Evolutionary conservation across 1,140 invertebrate species (phyloP).

Genomic region (Chironomus striatipennis): DNA sequence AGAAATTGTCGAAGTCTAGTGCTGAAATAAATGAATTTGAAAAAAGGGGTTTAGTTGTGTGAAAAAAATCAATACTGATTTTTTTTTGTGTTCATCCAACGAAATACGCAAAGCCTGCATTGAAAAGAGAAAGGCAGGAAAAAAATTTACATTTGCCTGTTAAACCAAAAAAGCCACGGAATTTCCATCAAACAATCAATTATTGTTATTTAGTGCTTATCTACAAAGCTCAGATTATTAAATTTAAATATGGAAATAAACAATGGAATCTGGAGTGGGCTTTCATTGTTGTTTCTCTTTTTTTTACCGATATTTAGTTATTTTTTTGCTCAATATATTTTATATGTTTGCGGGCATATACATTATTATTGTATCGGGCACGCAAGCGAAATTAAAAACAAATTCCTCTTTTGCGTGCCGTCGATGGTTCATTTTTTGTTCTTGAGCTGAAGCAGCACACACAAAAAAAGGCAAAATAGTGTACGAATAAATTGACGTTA

Average conservation of each 20-base stretch:
- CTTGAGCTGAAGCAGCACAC: background rate
- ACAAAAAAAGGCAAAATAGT: background rate
- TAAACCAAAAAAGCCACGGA: background rate
- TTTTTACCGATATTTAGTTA: background rate
- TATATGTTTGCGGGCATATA: background rate
- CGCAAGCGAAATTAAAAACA: conserved; percentile 21
- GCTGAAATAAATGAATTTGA: too few relatives aligned
- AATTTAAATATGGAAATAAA: conserved; percentile 24
- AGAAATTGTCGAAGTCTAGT: too few relatives aligned
- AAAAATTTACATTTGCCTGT: too few relatives aligned
- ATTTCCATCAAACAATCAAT: conserved; percentile 14
- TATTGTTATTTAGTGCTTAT: conserved; percentile 9
- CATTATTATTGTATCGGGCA: background rate
- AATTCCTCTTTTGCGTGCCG: conserved; percentile 19
- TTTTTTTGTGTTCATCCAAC: too few relatives aligned
- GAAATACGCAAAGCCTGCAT: too few relatives aligned
- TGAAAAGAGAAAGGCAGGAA: too few relatives aligned
- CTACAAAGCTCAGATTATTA: conserved; percentile 17
- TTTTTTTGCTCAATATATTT: too few relatives aligned
- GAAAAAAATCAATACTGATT: too few relatives aligned
- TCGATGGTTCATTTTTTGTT: background rate
- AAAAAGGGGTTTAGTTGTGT: too few relatives aligned
- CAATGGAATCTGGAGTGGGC: conserved; percentile 12
- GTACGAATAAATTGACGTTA: background rate
- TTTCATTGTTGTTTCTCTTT: background rate